Evolutionary conservation across 1,140 invertebrate species (phyloP).

Genomic region (Akabosia matsudoensis): DNA sequence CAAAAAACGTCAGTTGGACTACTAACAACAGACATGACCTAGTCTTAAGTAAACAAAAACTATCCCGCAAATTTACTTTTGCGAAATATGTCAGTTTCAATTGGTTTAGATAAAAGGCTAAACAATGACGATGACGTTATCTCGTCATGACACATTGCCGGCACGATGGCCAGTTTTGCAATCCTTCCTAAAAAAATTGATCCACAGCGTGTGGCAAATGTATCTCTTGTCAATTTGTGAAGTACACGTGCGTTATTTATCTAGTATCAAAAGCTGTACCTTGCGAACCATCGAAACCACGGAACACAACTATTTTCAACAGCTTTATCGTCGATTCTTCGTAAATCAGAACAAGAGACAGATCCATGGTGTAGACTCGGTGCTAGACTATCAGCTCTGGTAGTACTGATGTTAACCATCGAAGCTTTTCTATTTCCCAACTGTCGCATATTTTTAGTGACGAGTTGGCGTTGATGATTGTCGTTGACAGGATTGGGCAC

Average conservation of each 20-base stretch:
- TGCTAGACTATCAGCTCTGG: background rate
- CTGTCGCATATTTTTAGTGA: background rate
- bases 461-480: background rate
- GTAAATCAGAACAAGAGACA: background rate
- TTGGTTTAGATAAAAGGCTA: too few species aligned
- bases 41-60: too few species aligned
- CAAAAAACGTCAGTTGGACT: too few species aligned
- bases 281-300: conserved; percentile 20
- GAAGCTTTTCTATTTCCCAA: background rate
- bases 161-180: too few species aligned
- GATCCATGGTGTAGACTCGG: background rate
- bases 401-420: background rate
- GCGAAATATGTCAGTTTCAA: too few species aligned
- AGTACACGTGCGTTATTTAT: background rate
- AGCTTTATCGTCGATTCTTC: background rate
- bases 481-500: background rate
- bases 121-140: too few species aligned
- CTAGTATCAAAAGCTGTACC: background rate
- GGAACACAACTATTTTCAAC: background rate
- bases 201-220: background rate
- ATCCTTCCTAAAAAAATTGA: too few species aligned
- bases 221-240: too few species aligned
- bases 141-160: too few species aligned
- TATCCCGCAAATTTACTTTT: too few species aligned
- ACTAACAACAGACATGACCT: too few species aligned